Conservation (phyloP, 2,113 vertebrate species). For the Dendrocopos noguchii region DNA sequence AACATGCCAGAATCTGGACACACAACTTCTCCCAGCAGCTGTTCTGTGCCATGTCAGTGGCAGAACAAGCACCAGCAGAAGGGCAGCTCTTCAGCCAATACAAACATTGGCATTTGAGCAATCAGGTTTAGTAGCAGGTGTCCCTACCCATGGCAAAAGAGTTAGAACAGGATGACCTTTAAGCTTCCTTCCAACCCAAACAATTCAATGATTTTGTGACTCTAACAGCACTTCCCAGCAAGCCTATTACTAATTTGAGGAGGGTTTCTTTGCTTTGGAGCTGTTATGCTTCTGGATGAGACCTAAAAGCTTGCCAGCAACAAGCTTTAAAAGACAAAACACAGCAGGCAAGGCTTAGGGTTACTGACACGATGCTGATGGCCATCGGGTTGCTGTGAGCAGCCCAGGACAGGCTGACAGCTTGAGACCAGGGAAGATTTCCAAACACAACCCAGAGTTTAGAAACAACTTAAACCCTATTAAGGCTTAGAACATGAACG, state of each 20-base stretch:
- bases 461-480: not conserved
- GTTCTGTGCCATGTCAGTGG: not conserved
- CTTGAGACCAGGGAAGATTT: not conserved
- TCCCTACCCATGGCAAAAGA: not conserved
- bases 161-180: not conserved
- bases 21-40: not conserved
- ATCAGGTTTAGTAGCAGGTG: not conserved
- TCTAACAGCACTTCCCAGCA: not conserved
- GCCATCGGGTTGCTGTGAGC: accelerated
- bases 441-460: accelerated
- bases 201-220: not conserved
- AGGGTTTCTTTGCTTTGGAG: not conserved
- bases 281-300: accelerated
- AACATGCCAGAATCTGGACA: not conserved
- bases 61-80: not conserved
- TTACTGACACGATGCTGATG: accelerated
- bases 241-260: not conserved
- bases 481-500: accelerated
- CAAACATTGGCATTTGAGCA: not conserved
- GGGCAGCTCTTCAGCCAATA: not conserved
- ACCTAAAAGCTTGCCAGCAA: not conserved
- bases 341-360: not conserved
- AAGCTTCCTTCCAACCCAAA: not conserved
- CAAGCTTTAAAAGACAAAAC: not conserved
- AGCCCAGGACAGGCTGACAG: not conserved